These are phyloP conservation scores for Brachionus calyciflorus DNA, from an alignment of 1,140 invertebrate species.

Conservation along the genomic window DNA sequence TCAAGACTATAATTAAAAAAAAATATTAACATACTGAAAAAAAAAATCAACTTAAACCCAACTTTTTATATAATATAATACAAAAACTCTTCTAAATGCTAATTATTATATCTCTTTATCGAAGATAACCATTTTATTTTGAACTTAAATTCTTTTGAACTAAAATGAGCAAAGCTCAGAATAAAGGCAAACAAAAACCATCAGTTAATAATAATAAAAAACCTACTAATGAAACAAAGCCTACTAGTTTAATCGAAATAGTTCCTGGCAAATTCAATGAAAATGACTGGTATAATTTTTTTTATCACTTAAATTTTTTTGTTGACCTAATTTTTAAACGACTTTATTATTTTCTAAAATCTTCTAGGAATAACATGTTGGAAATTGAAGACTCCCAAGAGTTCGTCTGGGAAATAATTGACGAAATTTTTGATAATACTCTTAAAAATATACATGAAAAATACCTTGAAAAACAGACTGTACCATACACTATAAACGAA, in stretches of 20 bases:
- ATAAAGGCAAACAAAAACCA: conserved; percentile 7
- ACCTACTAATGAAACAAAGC: not conserved
- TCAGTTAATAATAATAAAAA: not conserved
- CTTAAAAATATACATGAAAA: conserved; percentile 54
- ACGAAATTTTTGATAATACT: conserved; percentile 53
- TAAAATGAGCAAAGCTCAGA: conserved; percentile 16
- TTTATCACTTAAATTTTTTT: not conserved
- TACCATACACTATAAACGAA: conserved; percentile 58
- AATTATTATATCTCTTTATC: not conserved
- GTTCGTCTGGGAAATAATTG: conserved; percentile 56
- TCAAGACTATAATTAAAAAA: no score
- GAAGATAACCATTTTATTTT: no score
- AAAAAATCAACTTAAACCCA: no score
- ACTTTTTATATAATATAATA: no score
- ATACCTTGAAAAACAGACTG: conserved; percentile 56
- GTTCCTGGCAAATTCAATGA: conserved; percentile 60
- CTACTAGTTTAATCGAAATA: conserved; percentile 52
- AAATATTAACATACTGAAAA: no score
- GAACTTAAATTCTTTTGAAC: no score
- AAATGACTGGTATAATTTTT: conserved; percentile 55
- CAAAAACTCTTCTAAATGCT: not conserved
- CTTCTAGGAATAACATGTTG: conserved; percentile 57
- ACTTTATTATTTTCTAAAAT: not conserved
- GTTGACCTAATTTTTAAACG: not conserved
- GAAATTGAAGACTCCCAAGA: conserved; percentile 58